Evolutionary conservation across 2,888 invertebrate species (phyloP), one percentile per base, ranked within the genome.

Genomic region (Acanthopleura granulata): DNA sequence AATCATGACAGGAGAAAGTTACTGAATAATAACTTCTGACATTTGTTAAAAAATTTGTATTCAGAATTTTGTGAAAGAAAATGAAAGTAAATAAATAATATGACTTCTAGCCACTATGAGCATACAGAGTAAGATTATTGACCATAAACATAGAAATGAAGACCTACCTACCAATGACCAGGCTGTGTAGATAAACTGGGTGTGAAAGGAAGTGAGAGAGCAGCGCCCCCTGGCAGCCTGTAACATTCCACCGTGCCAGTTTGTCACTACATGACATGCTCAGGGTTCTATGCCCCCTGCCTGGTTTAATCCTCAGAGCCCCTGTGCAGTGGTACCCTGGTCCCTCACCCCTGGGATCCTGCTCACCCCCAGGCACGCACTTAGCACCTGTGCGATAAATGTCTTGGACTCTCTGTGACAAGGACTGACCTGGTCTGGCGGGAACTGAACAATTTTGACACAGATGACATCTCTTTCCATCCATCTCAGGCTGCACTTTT

Each of bases 221-320:
- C 4, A 98, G 91, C 4, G 95, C 93, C 4, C 98, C 97, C 92
- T 93, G 97, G 40, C 96, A 88, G 0, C 98, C 97, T 50, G 96
- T 87, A 77, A 95, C 92, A 86, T 95, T 94, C 98, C 98, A 98
- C 84, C 94, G 94, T 1, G 96, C 94, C 18, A 98, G 91, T 92
- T 98, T 98, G 91, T 98, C 98, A 90, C 97, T 97, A 90, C 98
- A 98, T 0, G 97, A 97, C 84, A 97, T 94, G 15, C 97, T 97
- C 62, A 95, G 89, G 0, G 98, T 97, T 72, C 94, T 94, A 88
- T 96, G 95, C 0, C 98, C 98, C 85, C 97, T 92, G 0, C 97
- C 97, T 49, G 97, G 97, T 90, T 98, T 98, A 0, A 94, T 96
- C 75, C 97, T 92, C 15, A 96, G 92, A 82, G 84, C 93, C 49